A percentile compares a stretch with the other conserved stretches of the same genome.
Evolutionary conservation across 2,113 vertebrate genomes (phyloP).

Genomic region (Eulacestoma nigropectus): DNA sequence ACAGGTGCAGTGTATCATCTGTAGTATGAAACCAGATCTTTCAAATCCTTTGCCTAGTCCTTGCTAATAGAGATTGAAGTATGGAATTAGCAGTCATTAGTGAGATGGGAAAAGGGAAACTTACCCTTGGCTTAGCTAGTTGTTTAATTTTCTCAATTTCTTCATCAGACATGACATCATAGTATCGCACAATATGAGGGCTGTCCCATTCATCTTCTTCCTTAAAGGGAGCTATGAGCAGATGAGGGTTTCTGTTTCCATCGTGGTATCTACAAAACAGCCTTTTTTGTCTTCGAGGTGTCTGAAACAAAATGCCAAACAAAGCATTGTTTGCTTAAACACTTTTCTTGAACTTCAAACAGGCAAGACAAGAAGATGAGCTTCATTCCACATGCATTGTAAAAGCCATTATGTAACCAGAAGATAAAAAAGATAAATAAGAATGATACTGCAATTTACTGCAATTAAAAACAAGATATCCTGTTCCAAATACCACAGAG

Average conservation of each 20-base stretch:
- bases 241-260: conserved; percentile 80
- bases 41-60: not conserved
- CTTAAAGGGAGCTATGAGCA: conserved; percentile 89
- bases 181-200: conserved; percentile 89
- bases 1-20: not conserved
- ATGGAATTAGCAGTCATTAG: not conserved
- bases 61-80: not conserved
- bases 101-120: conserved; percentile 18
- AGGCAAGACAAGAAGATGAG: not conserved
- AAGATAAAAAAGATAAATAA: not conserved
- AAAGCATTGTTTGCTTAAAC: not conserved
- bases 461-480: not conserved
- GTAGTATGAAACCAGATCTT: not conserved
- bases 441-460: not conserved
- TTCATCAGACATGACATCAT: conserved; percentile 81
- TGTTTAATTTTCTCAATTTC: conserved; percentile 93
- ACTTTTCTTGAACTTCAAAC: not conserved
- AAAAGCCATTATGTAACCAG: not conserved
- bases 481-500: not conserved
- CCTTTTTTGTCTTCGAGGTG: conserved; percentile 79
- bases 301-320: conserved; percentile 67
- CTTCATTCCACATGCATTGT: not conserved
- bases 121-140: conserved; percentile 90
- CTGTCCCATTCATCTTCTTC: conserved; percentile 98
- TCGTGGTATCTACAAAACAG: conserved; percentile 91